A percentile compares a stretch with the other conserved stretches of the same genome.
Evolutionary conservation across 2,113 vertebrate species (phyloP).

Genomic region (Bambusicola thoracicus): DNA sequence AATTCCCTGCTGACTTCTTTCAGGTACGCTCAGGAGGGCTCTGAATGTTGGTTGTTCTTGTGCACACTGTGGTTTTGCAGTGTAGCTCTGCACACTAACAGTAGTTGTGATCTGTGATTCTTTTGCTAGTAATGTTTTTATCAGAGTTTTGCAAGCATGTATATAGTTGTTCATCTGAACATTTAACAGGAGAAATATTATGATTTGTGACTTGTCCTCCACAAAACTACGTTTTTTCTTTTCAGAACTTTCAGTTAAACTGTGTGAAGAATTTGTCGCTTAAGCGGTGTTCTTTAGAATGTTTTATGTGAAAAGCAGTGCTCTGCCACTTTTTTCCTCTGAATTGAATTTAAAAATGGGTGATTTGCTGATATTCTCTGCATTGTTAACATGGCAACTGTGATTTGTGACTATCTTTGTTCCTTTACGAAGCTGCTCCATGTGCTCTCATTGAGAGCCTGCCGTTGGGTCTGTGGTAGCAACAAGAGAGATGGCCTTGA

Average conservation of each 20-base stretch:
- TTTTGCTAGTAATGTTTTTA: not conserved
- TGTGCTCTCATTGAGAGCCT: not conserved
- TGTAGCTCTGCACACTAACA: not conserved
- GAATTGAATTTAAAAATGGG: not conserved
- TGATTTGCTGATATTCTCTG: not conserved
- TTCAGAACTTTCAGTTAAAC: not conserved
- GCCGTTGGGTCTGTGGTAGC: not conserved
- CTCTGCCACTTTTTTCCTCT: not conserved
- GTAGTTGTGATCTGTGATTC: not conserved
- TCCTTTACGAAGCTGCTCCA: not conserved
- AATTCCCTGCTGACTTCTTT: not conserved
- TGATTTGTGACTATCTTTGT: not conserved
- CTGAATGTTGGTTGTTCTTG: not conserved
- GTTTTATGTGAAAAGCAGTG: not conserved
- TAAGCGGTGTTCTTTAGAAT: not conserved
- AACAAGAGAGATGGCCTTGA: not conserved
- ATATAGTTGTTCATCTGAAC: not conserved
- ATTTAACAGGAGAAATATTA: not conserved
- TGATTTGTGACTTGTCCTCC: not conserved
- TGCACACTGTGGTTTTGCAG: not conserved
- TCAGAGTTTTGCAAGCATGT: not conserved
- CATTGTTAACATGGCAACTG: not conserved
- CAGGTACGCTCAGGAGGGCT: fast-evolving
- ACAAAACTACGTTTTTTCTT: not conserved
- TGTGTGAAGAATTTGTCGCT: not conserved